phyloP scores from a whole-genome alignment of 2,797 vertebrate species.

The Halcyon badia region DNA sequence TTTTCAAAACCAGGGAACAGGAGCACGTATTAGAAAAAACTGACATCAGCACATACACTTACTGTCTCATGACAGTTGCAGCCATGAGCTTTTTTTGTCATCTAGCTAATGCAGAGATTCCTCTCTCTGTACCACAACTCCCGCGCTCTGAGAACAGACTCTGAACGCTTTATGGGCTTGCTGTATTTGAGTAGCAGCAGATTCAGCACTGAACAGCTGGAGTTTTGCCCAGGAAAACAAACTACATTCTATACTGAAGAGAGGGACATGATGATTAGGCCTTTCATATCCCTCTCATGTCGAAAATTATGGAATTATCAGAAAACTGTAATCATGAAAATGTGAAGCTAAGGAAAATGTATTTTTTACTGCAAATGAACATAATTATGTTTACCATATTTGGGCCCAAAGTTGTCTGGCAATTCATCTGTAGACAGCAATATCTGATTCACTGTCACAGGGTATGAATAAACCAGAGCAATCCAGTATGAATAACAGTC shows the following conservation, averaged over 20 bases:
- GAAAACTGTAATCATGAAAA: constrained; percentile 75
- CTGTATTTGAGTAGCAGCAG: constrained; percentile 45
- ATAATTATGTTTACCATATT: constrained; percentile 75
- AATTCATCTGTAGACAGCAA: constrained; percentile 64
- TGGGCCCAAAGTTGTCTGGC: constrained; percentile 52
- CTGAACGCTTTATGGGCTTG: not conserved
- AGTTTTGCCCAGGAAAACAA: constrained; percentile 72
- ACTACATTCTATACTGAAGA: constrained; percentile 29
- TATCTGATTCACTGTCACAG: constrained; percentile 73
- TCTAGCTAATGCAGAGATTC: not conserved
- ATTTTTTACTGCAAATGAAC: constrained; percentile 70
- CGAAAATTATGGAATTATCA: constrained; percentile 71
- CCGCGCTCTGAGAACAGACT: not conserved
- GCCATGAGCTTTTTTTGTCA: not conserved
- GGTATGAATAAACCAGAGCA: constrained; percentile 70
- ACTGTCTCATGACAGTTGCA: constrained; percentile 4
- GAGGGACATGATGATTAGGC: constrained; percentile 64
- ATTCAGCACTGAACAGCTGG: constrained; percentile 68
- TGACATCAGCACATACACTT: constrained; percentile 32
- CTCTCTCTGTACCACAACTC: not conserved
- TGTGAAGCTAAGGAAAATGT: constrained; percentile 63
- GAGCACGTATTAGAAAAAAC: not conserved
- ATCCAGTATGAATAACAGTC: constrained; percentile 29
- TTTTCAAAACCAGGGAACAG: constrained; percentile 33
- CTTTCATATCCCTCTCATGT: constrained; percentile 63